Percentiles rank a stretch among this genome's conserved stretches.
Evolutionary conservation across 1,140 invertebrate species (phyloP).

Genomic region (Drosophila persimilis): DNA sequence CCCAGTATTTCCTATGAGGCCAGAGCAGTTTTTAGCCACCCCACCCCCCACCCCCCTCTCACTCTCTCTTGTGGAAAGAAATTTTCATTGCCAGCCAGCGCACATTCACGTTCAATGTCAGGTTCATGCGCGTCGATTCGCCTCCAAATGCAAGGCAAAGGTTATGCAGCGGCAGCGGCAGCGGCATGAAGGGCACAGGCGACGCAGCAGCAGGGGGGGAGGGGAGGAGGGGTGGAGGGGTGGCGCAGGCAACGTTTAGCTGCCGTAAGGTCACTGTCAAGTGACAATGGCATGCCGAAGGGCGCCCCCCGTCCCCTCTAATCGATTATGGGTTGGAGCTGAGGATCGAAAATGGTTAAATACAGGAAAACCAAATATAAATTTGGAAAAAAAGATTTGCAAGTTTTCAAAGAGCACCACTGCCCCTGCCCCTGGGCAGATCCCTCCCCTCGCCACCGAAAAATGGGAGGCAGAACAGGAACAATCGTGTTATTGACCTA

Average conservation of each 20-base stretch:
- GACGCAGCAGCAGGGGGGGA: too few relatives aligned
- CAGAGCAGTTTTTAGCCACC: too few relatives aligned
- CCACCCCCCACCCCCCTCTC: background rate
- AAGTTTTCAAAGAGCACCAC: too few relatives aligned
- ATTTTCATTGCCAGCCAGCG: constrained; percentile 38
- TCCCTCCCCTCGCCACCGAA: too few relatives aligned
- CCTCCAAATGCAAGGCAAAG: constrained; percentile 45
- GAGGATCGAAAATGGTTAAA: too few relatives aligned
- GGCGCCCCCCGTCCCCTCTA: background rate
- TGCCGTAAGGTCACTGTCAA: constrained; percentile 44
- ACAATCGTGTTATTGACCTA: constrained; percentile 59
- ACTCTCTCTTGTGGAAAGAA: constrained; percentile 16
- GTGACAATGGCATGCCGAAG: constrained; percentile 49
- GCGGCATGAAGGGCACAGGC: constrained; percentile 18
- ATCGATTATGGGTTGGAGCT: background rate
- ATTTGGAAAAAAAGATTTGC: too few relatives aligned
- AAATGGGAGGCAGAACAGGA: background rate
- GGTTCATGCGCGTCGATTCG: constrained; percentile 50
- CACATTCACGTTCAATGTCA: constrained; percentile 47
- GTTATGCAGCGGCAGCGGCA: constrained; percentile 46
- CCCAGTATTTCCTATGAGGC: constrained; percentile 2
- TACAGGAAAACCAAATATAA: too few relatives aligned
- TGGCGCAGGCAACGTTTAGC: constrained; percentile 24
- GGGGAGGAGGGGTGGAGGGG: constrained; percentile 2
- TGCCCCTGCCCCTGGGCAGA: too few relatives aligned